Base-by-base conservation (phyloP, 2,113 vertebrate genomes). In the Nothobranchius kuhntae region DNA sequence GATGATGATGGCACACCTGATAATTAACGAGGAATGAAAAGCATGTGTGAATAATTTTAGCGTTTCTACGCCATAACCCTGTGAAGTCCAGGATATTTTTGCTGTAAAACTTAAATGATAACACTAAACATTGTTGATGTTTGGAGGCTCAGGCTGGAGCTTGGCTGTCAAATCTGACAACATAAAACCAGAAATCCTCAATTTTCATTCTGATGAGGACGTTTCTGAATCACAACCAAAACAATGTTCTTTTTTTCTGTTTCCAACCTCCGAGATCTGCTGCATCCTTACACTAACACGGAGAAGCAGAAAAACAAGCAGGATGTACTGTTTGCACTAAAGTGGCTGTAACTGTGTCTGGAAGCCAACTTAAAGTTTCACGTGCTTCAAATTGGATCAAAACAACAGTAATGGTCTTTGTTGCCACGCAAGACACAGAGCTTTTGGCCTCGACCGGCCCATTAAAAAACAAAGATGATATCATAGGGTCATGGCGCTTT, bases 401-500 rank as follows among this genome's bases (percentile, higher is more conserved):
- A 54, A 13, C 11, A 54, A 54, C 30, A 7, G n/a, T 17, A 53
- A 40, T 40, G 38, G 38, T 40, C 38, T 8, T 4, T 40, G 38
- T 9, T 40, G 59, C 48, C 59, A 62, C 36, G 71, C 54, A 13
- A 15, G 4, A 30, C 30, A 30, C 30, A 3, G 47, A 12, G 57
- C 50, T 40, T 77, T 7, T 51, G 9, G 38, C 7, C 38, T 40
- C 30, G 30, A 30, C 56, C 61, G 65, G 13, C 46, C 38, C 50
- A 14, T 61, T 52, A 65, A 24, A 72, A 60, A 72, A 30, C 63
- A 78, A 62, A 65, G 61, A 82, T 75, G 78, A 81, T 60, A 51
- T 76, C 59, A 82, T 54, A 46, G 60, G 65, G 60, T n/a, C 51
- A 11, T 10, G 45, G 59, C 53, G 80, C 71, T 82, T 65, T 73